phyloP scores from a whole-genome alignment of 37 sponge, comb jelly and placozoan genomes.

The Axinella damicornis region DNA sequence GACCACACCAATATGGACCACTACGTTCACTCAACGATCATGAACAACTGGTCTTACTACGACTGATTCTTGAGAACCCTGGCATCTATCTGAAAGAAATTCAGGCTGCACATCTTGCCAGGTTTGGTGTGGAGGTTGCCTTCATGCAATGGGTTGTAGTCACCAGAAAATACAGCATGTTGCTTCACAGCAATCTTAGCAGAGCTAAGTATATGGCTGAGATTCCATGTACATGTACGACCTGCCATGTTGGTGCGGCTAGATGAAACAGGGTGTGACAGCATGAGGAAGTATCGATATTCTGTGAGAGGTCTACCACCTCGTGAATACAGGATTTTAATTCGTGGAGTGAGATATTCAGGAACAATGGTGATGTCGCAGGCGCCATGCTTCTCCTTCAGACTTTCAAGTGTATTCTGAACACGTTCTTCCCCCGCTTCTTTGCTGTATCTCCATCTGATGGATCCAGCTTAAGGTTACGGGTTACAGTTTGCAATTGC shows the following conservation, averaged over 20 bases:
- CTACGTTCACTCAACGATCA: neutral
- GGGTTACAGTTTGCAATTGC: too few species aligned
- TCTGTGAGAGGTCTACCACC: slow-evolving; percentile 12
- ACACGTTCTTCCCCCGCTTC: too few species aligned
- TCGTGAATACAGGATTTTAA: slow-evolving; percentile 17
- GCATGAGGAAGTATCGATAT: slow-evolving; percentile 5
- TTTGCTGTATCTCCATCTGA: too few species aligned
- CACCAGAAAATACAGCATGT: slow-evolving; percentile 12
- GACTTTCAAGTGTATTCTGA: too few species aligned
- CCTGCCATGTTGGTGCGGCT: slow-evolving; percentile 25
- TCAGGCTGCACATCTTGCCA: neutral
- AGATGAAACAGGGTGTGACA: slow-evolving; percentile 46
- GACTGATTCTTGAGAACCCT: slow-evolving; percentile 11
- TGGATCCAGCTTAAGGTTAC: too few species aligned
- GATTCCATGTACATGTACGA: slow-evolving; percentile 36
- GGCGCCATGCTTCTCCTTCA: too few species aligned
- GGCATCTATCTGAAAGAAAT: slow-evolving; percentile 27
- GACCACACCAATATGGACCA: slow-evolving; percentile 13
- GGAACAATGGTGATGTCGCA: slow-evolving; percentile 29
- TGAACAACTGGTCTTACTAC: slow-evolving; percentile 35
- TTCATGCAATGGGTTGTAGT: slow-evolving; percentile 38
- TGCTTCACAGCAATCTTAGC: slow-evolving; percentile 1
- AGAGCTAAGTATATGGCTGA: slow-evolving; percentile 45
- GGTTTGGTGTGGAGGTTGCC: neutral
- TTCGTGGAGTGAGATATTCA: slow-evolving; percentile 10